Percentiles rank a stretch among this genome's conserved stretches.
Conservation (phyloP, 2,888 invertebrate species). For the Drosophila suboccidentalis region DNA sequence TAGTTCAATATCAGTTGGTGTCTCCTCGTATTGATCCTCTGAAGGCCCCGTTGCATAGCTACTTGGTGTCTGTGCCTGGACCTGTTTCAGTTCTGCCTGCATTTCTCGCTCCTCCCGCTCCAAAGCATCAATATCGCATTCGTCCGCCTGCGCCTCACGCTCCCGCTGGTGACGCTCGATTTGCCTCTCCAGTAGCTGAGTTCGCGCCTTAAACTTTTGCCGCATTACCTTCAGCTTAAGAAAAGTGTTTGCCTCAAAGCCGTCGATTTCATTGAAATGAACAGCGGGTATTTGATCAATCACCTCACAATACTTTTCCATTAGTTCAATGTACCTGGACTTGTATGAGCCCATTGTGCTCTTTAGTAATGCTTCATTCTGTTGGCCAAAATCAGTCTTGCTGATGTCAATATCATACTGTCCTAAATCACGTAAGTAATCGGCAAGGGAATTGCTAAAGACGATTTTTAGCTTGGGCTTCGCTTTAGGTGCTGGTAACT, state of each 20-base stretch:
- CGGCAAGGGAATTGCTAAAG: constrained; percentile 75
- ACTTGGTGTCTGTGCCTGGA: constrained; percentile 8
- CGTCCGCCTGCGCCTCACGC: constrained; percentile 23
- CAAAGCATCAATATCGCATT: constrained; percentile 65
- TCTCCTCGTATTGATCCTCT: constrained; percentile 34
- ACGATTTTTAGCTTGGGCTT: constrained; percentile 75
- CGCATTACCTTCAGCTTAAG: constrained; percentile 87
- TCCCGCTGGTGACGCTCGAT: constrained; percentile 71
- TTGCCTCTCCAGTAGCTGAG: constrained; percentile 85
- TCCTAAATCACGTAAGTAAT: constrained; percentile 76
- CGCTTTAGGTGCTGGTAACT: background rate
- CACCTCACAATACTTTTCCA: constrained; percentile 88
- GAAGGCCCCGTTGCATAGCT: constrained; percentile 8
- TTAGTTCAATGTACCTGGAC: constrained; percentile 87
- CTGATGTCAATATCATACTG: constrained; percentile 68
- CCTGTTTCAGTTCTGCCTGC: constrained; percentile 51
- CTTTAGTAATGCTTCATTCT: constrained; percentile 65
- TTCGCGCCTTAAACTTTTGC: constrained; percentile 87
- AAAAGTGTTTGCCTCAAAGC: constrained; percentile 87
- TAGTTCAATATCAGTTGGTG: constrained; percentile 47
- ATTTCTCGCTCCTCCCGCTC: constrained; percentile 78
- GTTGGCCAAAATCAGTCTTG: constrained; percentile 62
- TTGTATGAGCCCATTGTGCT: constrained; percentile 83
- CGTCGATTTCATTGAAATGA: constrained; percentile 88
- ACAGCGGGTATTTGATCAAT: constrained; percentile 89